These are phyloP conservation scores for Scytalopus superciliaris DNA, from an alignment of 2,113 vertebrate genomes.

Conservation along the genomic window DNA sequence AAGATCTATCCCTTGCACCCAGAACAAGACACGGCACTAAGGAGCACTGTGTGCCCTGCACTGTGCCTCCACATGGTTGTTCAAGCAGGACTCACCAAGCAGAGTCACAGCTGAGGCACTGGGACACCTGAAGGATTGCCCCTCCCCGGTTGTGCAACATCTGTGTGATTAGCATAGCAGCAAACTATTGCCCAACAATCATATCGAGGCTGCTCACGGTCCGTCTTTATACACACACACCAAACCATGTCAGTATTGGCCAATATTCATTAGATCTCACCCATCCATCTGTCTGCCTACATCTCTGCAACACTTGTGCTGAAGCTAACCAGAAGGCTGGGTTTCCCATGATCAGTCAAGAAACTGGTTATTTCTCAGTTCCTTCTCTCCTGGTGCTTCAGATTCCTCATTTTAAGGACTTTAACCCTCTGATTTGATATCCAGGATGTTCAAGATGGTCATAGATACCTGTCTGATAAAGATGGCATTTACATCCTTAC, in stretches of 20 bases:
- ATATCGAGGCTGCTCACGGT: not conserved
- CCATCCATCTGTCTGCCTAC: not conserved
- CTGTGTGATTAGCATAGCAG: not conserved
- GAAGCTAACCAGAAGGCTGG: not conserved
- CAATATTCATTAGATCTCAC: not conserved
- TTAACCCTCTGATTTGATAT: not conserved
- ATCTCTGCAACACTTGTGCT: not conserved
- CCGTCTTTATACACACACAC: not conserved
- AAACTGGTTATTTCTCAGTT: not conserved
- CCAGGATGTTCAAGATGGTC: not conserved
- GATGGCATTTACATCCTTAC: not conserved
- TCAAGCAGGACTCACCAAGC: not conserved
- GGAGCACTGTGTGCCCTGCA: rapidly evolving
- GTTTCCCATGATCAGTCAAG: not conserved
- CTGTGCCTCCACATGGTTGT: not conserved
- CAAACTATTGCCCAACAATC: constrained; percentile 30
- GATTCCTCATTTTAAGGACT: not conserved
- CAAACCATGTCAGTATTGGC: not conserved
- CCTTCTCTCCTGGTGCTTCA: not conserved
- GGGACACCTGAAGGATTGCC: not conserved
- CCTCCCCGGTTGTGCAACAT: constrained; percentile 21
- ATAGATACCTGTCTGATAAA: not conserved
- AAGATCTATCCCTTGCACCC: not conserved
- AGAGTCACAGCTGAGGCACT: not conserved
- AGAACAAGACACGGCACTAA: not conserved